Evolutionary conservation across 2,888 invertebrate species (phyloP), one percentile per base, ranked within the genome.

Genomic region (Erynnis tages): DNA sequence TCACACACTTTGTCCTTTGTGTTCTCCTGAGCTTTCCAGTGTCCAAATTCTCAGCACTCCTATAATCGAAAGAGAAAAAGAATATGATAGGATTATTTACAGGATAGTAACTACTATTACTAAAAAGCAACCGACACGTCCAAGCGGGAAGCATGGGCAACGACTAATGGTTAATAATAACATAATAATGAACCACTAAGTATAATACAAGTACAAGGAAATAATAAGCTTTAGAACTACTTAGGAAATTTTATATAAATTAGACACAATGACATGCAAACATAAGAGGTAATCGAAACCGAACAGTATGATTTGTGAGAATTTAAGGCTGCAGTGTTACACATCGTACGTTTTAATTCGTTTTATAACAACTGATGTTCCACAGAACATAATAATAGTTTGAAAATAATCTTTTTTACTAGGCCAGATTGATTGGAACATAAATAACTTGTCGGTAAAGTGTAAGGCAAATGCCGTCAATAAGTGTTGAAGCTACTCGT

Each of bases 61-160:
- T 69, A 71, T 63, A 72, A 71, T 68, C 71, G 50, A 76, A 81
- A 86, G 76, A 86, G 76, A 87, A 81, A 45, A 78, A 65, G 61
- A 71, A 55, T 56, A 54, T 76, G 77, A 76, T 35, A 77, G 76
- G 65, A 58, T 67, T 84, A 82, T 86, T 67, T 84, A 85, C 79
- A 86, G 68, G 54, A 66, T 52, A 59, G 65, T 4, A 57, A 17
- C 14, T 25, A 29, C 16, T 21, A 19, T 13, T 44, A 17, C 13
- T 34, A 43, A 8, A 27, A 35, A 50, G 50, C 50, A 50, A 44
- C 35, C 2, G 7, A 27, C 10, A 50, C 35, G 37, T 19, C 37
- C 50, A 50, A 43, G 43, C 50, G 21, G 32, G 7, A 34, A 41
- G 49, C 25, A 27, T 6, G 17, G n/a, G 1, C n/a, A 14, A 43